Conservation (phyloP, 2,113 vertebrate genomes). For the Onychostruthus taczanowskii region DNA sequence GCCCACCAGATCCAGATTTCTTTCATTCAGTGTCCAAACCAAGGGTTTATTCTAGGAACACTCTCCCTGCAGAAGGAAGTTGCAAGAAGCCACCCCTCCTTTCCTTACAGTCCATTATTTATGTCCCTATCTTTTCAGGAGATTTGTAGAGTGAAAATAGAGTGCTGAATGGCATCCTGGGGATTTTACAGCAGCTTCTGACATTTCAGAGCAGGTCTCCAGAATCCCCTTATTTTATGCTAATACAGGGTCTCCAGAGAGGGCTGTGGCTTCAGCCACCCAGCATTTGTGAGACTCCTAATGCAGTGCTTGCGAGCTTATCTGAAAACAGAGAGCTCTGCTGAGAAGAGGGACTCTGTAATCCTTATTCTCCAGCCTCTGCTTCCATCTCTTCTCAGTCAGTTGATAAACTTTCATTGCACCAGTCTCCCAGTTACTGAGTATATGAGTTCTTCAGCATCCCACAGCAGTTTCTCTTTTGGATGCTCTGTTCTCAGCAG, state of each 20-base stretch:
- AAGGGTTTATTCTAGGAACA: background rate
- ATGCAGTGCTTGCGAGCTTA: background rate
- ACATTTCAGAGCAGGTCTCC: background rate
- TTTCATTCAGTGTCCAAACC: background rate
- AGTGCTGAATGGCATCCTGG: background rate
- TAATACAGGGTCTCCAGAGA: background rate
- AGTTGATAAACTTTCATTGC: background rate
- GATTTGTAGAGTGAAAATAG: background rate
- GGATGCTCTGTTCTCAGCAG: background rate
- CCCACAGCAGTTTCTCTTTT: background rate
- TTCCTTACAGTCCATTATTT: constrained; percentile 11
- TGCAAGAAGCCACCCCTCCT: background rate
- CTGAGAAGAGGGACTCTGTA: background rate
- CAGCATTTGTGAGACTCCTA: background rate
- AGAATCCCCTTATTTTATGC: background rate
- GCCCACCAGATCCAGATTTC: background rate
- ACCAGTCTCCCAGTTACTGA: background rate
- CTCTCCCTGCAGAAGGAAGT: background rate
- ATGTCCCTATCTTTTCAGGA: background rate
- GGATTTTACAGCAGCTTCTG: background rate
- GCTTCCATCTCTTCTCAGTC: background rate
- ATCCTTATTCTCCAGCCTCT: background rate
- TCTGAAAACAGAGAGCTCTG: background rate
- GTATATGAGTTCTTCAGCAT: background rate
- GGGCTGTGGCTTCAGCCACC: background rate